Base-by-base conservation (phyloP, 1,140 invertebrate genomes). In the Drosophila jambulina region DNA sequence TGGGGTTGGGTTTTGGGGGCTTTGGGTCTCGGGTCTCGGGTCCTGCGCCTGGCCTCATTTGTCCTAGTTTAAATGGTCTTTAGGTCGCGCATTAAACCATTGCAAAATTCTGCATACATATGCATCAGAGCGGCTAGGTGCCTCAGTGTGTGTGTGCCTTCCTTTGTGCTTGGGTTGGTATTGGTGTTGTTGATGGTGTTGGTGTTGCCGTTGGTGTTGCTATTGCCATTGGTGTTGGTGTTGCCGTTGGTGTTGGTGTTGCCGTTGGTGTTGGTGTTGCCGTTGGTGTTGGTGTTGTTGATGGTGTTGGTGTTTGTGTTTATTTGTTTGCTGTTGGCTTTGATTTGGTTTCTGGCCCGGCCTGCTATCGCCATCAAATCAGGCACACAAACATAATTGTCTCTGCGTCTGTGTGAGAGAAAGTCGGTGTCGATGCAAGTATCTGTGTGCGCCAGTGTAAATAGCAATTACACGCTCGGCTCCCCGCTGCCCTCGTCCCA, bases 11-110 rank as follows among this genome's bases (percentile, higher is more conserved):
- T 29, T 34, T 56, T 15, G 46, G 49, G 42, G 45, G 45, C 12
- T 36, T 34, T 23, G 34, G 60, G 48, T 75, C 58, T 65, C 51
- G 67, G 48, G 61, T 58, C 57, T 64, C 38, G 60, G 72, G 59
- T 49, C 65, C 38, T 70, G 61, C 27, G 64, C 45, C 68, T 76
- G 74, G 72, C 61, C 75, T 61, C 74, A 76, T 78, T 75, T 87
- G 85, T 84, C 84, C 84, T 71, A 88, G 69, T 90, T 88, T 81
- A 85, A 88, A 85, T 84, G 75, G 85, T 84, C 84, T 90, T 88
- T 88, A 75, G 84, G 85, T 88, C 78, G 83, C 84, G 77, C 78
- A 88, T 88, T 87, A 88, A 87, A 87, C 82, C 78, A 86, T 80
- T 82, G 75, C 80, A 77, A 76, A 80, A 71, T 76, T 61, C 75